Conservation (phyloP, 2,888 invertebrate species). For the Drosophila planitibia region DNA sequence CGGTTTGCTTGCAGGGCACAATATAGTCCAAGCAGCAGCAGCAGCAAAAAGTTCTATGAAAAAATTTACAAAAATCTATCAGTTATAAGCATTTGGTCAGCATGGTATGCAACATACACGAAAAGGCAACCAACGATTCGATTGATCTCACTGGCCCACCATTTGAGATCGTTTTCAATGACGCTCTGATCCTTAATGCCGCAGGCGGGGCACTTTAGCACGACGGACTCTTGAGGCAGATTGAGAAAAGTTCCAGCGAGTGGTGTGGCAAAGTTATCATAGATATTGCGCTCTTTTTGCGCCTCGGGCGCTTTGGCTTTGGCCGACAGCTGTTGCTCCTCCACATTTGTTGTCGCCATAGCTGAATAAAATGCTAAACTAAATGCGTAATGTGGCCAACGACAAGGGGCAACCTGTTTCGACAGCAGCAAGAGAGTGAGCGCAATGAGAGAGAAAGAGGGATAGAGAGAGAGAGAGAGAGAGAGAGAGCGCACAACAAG, state of each 20-base stretch:
- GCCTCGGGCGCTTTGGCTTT: slow-evolving; percentile 41
- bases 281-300: slow-evolving; percentile 70
- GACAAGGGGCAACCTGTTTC: slow-evolving; percentile 42
- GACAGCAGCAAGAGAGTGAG: slow-evolving; percentile 9
- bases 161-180: slow-evolving; percentile 81
- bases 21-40: slow-evolving; percentile 81
- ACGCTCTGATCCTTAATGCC: slow-evolving; percentile 76
- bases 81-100: background rate
- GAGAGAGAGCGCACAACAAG: background rate
- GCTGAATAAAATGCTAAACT: slow-evolving; percentile 42
- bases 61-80: slow-evolving; percentile 1
- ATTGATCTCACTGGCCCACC: slow-evolving; percentile 83
- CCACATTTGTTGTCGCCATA: slow-evolving; percentile 51
- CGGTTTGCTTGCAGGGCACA: slow-evolving; percentile 82
- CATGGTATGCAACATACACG: slow-evolving; percentile 72
- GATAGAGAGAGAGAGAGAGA: background rate
- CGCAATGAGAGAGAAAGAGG: background rate
- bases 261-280: slow-evolving; percentile 83
- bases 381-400: slow-evolving; percentile 53
- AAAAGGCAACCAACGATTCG: slow-evolving; percentile 82
- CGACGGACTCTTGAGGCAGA: slow-evolving; percentile 72
- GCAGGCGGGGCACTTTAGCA: slow-evolving; percentile 82
- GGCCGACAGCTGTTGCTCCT: slow-evolving; percentile 35
- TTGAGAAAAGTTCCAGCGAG: slow-evolving; percentile 82
- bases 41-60: slow-evolving; percentile 77